These are phyloP conservation scores for Homarus americanus DNA, from an alignment of 1,140 invertebrate species.

Conservation along the genomic window DNA sequence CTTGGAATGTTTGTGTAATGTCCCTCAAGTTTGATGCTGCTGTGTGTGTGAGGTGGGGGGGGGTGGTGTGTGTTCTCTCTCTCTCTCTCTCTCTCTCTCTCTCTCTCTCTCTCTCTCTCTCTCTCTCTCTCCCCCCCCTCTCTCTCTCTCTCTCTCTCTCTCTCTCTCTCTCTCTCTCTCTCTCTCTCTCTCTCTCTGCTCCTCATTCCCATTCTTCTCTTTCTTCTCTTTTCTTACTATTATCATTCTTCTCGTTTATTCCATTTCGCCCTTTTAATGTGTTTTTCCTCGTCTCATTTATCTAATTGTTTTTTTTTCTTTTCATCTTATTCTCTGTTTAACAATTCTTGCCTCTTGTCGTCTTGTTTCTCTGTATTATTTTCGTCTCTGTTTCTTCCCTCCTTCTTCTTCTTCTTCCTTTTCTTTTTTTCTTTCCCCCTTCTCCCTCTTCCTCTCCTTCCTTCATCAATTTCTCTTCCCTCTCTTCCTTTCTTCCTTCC, in stretches of 20 bases:
- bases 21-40: too few relatives aligned
- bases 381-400: neutral
- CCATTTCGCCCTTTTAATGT: too few relatives aligned
- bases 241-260: neutral
- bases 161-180: conserved; percentile 6
- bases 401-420: neutral
- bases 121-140: neutral
- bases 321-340: too few relatives aligned
- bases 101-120: neutral
- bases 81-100: too few relatives aligned
- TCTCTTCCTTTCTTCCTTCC: neutral
- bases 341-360: too few relatives aligned
- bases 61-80: too few relatives aligned
- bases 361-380: neutral
- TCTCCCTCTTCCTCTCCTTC: neutral
- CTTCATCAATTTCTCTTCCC: neutral
- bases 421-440: neutral
- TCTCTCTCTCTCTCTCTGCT: neutral
- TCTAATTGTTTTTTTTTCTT: too few relatives aligned
- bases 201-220: neutral
- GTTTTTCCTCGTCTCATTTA: too few relatives aligned
- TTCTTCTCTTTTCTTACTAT: too few relatives aligned
- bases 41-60: too few relatives aligned
- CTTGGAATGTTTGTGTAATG: too few relatives aligned
- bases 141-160: conserved; percentile 11